phyloP scores from a whole-genome alignment of 2,888 invertebrate genomes.

The Loripinus fragilis region DNA sequence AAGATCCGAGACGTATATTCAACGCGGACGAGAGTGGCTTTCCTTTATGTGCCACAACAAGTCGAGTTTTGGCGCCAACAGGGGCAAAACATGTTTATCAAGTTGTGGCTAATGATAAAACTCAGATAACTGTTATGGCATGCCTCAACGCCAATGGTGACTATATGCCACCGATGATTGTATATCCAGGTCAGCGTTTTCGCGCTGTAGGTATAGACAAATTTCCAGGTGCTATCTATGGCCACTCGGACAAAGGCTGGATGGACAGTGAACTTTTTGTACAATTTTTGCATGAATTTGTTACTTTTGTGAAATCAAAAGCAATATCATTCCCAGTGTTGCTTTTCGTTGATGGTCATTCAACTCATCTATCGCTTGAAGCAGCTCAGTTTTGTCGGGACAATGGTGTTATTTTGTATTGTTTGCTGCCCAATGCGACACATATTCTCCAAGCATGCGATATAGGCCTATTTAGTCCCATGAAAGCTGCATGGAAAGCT shows the following conservation, averaged over 20 bases:
- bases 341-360: slow-evolving; percentile 47
- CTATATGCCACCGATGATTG: slow-evolving; percentile 37
- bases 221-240: slow-evolving; percentile 41
- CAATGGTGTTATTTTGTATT: slow-evolving; percentile 39
- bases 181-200: slow-evolving; percentile 47
- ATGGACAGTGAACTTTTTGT: slow-evolving; percentile 43
- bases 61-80: slow-evolving; percentile 21
- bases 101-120: slow-evolving; percentile 28
- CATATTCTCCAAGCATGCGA: slow-evolving; percentile 41
- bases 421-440: slow-evolving; percentile 43
- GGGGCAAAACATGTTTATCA: slow-evolving; percentile 33
- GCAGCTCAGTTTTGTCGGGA: slow-evolving; percentile 31
- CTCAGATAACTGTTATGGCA: slow-evolving; percentile 50
- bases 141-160: slow-evolving; percentile 41
- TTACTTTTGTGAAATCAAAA: background rate
- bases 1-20: slow-evolving; percentile 29
- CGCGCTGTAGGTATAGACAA: slow-evolving; percentile 28
- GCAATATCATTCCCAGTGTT: slow-evolving; percentile 25
- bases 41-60: slow-evolving; percentile 20
- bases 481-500: background rate
- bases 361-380: slow-evolving; percentile 29
- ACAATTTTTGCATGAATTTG: slow-evolving; percentile 19
- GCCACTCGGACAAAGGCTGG: slow-evolving; percentile 36
- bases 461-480: background rate
- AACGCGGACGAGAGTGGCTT: slow-evolving; percentile 37